Percentiles rank a stretch among this genome's conserved stretches.
phyloP scores from a whole-genome alignment of 1,140 invertebrate genomes.

The Drosophila equinoxialis region DNA sequence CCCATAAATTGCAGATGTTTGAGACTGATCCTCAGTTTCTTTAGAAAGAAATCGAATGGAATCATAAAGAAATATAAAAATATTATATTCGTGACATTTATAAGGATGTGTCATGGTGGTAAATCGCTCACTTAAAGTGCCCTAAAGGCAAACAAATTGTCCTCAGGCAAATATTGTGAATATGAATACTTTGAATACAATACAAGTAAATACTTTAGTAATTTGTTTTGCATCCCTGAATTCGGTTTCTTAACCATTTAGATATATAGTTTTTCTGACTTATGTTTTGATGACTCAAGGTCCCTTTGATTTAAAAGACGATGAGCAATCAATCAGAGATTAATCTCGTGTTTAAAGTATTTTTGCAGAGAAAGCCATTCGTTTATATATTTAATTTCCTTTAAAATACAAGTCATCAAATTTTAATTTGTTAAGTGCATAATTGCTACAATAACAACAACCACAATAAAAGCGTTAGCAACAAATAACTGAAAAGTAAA shows the following conservation, averaged over 20 bases:
- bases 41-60: not conserved
- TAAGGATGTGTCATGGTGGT: too few relatives aligned
- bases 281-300: too few relatives aligned
- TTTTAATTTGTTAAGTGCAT: slow-evolving; percentile 50
- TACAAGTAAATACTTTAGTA: too few relatives aligned
- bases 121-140: too few relatives aligned
- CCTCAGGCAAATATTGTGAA: too few relatives aligned
- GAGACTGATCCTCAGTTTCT: slow-evolving; percentile 12
- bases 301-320: not conserved
- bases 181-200: too few relatives aligned
- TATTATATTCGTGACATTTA: too few relatives aligned
- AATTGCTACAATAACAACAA: slow-evolving; percentile 49
- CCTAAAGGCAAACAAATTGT: too few relatives aligned
- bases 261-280: too few relatives aligned
- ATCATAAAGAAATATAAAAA: too few relatives aligned
- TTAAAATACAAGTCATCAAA: slow-evolving; percentile 51
- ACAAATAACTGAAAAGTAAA: slow-evolving; percentile 33
- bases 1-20: slow-evolving; percentile 54
- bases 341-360: not conserved
- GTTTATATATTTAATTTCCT: not conserved
- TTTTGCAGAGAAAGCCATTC: slow-evolving; percentile 13
- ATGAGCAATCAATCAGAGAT: slow-evolving; percentile 9
- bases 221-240: too few relatives aligned
- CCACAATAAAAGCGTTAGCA: slow-evolving; percentile 20
- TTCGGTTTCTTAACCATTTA: too few relatives aligned